Percentiles rank a stretch among this genome's conserved stretches.
Conservation (phyloP, 2,113 vertebrate genomes). For the Seriola quinqueradiata region DNA sequence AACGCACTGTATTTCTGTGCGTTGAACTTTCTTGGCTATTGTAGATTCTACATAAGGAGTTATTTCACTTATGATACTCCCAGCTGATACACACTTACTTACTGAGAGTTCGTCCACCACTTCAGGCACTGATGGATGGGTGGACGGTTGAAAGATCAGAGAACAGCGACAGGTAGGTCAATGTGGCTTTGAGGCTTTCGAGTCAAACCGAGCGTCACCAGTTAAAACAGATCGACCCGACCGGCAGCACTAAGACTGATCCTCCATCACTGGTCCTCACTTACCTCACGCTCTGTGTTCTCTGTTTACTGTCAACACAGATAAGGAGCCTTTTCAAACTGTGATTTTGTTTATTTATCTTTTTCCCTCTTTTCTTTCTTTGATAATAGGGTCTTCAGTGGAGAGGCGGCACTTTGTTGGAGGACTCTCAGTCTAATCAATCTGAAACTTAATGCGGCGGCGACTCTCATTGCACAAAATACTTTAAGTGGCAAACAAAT, state of each 20-base stretch:
- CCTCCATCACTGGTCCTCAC: neutral
- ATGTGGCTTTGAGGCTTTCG: slow-evolving; percentile 19
- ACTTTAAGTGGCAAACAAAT: slow-evolving; percentile 5
- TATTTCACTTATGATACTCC: too few relatives aligned
- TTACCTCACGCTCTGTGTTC: slow-evolving; percentile 17
- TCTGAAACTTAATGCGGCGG: slow-evolving; percentile 28
- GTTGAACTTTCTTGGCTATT: too few relatives aligned
- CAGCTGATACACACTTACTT: too few relatives aligned
- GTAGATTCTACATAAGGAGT: too few relatives aligned
- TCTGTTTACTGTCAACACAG: slow-evolving; percentile 58
- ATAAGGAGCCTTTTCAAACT: slow-evolving; percentile 38
- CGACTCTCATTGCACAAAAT: neutral
- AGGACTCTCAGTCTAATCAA: slow-evolving; percentile 31
- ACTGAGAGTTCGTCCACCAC: neutral
- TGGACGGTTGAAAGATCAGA: slow-evolving; percentile 3
- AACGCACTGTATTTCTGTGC: too few relatives aligned
- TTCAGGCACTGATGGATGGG: neutral
- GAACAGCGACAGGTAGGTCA: neutral
- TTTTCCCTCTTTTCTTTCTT: slow-evolving; percentile 27
- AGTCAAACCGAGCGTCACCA: slow-evolving; percentile 38
- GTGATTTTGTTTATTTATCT: slow-evolving; percentile 35
- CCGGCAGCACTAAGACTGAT: slow-evolving; percentile 14
- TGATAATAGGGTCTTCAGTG: slow-evolving; percentile 23
- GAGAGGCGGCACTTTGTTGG: slow-evolving; percentile 26
- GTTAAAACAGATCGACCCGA: slow-evolving; percentile 17